Evolutionary conservation across 2,888 invertebrate genomes (phyloP), one percentile per base, ranked within the genome.

Genomic region (Heterodera filipjevi): DNA sequence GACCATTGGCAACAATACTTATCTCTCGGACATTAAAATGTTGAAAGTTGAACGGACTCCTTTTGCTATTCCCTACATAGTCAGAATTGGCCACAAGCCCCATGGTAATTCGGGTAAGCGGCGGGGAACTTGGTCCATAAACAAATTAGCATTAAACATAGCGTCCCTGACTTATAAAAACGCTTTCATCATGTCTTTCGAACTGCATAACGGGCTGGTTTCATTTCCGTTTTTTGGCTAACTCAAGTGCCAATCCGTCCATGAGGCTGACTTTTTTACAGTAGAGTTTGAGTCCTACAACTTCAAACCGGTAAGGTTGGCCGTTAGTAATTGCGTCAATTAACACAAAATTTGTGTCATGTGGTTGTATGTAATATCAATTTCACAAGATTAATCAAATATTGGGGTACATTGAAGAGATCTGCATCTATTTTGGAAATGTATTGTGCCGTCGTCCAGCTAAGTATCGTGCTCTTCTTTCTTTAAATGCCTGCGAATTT

Each of bases 151-250:
- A 27, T 77, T 66, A 22, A 77, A 71, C 71, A 19, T 30, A 39
- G 8, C 77, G 22, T 5, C 44, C 77, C 32, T 33, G 39, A 5
- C 71, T 71, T 10, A 77, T 77, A 30, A 71, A 77, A 77, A 22
- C 22, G 71, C 30, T 71, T 77, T 77, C 32, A 77, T 35, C 77
- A 77, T 77, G 77, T 77, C 27, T 77, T 77, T 22, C 77, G 44
- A 8, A 77, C 46, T 12, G 77, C 12, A 77, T 77, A 77, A 6
- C 39, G 30, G 6, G 77, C 77, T 12, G 77, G 77, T 8, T 35
- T 39, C 22, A 30, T 77, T 19, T 77, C 77, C 30, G 30, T 77
- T 71, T 77, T 66, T 49, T 71, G 1, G 68, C 35, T 33, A 77
- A 35, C 27, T 77, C 77, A 12, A 77, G 22, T n/a, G 77, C 33